Conservation (phyloP, 1,140 invertebrate species). For the Mylabris phalerata region DNA sequence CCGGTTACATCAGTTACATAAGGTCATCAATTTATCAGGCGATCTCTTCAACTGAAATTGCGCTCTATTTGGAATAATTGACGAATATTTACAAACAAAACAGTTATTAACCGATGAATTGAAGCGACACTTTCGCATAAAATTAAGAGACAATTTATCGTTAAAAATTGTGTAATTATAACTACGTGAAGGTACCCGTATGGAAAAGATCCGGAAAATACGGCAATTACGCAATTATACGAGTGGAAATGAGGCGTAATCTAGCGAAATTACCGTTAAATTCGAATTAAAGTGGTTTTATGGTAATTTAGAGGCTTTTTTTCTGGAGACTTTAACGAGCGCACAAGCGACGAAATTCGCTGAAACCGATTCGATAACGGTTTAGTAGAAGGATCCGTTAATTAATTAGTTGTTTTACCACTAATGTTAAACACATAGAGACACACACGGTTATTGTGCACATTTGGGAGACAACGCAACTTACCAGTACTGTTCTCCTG, state of each 20-base stretch:
- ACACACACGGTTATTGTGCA: neutral
- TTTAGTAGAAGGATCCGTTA: neutral
- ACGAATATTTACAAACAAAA: neutral
- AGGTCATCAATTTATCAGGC: too few species aligned
- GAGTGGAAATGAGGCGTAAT: too few species aligned
- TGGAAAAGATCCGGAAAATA: neutral
- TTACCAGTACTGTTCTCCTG: conserved; percentile 26
- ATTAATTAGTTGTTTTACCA: neutral
- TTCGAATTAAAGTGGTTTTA: neutral
- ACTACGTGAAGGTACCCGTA: conserved; percentile 5
- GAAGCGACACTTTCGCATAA: neutral
- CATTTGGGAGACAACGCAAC: conserved; percentile 2
- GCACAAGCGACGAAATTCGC: neutral
- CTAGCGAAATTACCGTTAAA: neutral
- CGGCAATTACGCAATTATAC: too few species aligned
- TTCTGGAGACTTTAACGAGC: neutral
- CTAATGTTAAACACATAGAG: neutral
- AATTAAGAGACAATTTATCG: neutral
- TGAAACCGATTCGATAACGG: neutral
- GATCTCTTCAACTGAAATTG: neutral
- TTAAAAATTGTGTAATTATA: conserved; percentile 2
- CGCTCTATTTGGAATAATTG: neutral
- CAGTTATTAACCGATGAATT: neutral
- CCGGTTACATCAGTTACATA: conserved; percentile 7
- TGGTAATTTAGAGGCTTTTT: neutral